Base-by-base conservation (phyloP, 2,888 invertebrate genomes). In the Chironomus tentans region DNA sequence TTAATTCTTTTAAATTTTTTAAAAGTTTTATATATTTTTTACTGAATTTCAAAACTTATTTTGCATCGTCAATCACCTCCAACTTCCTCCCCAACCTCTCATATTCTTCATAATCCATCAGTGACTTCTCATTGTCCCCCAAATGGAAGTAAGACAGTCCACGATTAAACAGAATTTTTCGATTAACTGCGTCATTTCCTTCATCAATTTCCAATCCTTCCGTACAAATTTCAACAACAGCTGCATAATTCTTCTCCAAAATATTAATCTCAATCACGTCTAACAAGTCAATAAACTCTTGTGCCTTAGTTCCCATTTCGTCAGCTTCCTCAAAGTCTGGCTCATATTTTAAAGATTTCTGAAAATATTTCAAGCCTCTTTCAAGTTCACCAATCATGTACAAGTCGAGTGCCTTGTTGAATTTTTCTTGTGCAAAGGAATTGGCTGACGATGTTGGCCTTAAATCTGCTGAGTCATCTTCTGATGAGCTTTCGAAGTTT, bases 81-180 rank as follows among this genome's bases (percentile, higher is more conserved):
- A 65, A 21, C 21, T 65, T 65, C 62, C 6, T 22, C 0, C 24
- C 10, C 7, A 65, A 65, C 22, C 62, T 65, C 12, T 65, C 62
- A 22, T 22, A 71, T 22, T 71, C 71, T n/a, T 38, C 71, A 48
- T 71, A 48, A 48, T 71, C 71, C 12, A n/a, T 22, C 24, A 71
- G 6, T 0, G 71, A 71, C 13, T 56, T 21, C 12, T 71, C 71
- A 50, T 38, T 71, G 12, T 71, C 38, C n/a, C 21, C 15, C 56
- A 71, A 50, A 48, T 71, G 48, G 13, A 15, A 71, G 12, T 50
- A 22, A 50, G 71, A 50, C 15, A 56, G 22, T 21, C 71, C 71
- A 15, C 48, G 21, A 7, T 48, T 13, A 22, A 24, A 24, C 6
- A 22, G 18, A n/a, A 71, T n/a, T 4, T 22, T 18, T 15, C 22